Percentiles rank a stretch among this genome's conserved stretches.
phyloP scores from a whole-genome alignment of 2,888 invertebrate species.

The Congeria kusceri region DNA sequence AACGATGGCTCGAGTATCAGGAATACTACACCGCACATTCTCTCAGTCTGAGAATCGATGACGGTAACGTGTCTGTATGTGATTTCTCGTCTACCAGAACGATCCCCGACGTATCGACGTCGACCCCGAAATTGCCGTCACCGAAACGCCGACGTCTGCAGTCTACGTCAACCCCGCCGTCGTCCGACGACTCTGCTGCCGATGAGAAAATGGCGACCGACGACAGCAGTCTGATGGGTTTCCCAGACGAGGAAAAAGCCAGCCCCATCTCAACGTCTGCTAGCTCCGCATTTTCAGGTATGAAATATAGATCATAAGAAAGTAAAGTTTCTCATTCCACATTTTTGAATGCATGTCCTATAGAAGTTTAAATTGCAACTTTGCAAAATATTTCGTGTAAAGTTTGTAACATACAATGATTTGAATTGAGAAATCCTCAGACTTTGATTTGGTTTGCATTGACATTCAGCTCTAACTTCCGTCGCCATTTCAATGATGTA shows the following conservation, averaged over 20 bases:
- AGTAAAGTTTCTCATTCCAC: no score
- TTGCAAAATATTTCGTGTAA: no score
- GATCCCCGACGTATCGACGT: conserved; percentile 27
- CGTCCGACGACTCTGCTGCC: conserved; percentile 46
- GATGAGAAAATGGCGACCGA: conserved; percentile 39
- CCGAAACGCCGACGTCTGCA: conserved; percentile 48
- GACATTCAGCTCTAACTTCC: no score
- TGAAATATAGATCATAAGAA: no score
- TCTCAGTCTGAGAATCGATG: not conserved
- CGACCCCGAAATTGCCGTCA: conserved; percentile 47
- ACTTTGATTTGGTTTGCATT: no score
- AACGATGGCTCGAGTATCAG: conserved; percentile 2
- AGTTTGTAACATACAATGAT: no score
- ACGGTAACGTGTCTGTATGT: not conserved
- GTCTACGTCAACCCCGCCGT: conserved; percentile 48
- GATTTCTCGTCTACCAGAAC: not conserved
- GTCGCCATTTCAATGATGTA: no score
- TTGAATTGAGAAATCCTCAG: no score
- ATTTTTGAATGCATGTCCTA: no score
- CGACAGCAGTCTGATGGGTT: conserved; percentile 23
- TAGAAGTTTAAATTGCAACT: no score
- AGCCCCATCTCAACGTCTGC: conserved; percentile 34
- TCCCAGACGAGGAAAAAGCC: conserved; percentile 32
- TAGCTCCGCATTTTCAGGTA: conserved; percentile 47
- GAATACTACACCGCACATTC: not conserved